Evolutionary conservation across 2,113 vertebrate species (phyloP).

Genomic region (Petrocephalus zakoni): DNA sequence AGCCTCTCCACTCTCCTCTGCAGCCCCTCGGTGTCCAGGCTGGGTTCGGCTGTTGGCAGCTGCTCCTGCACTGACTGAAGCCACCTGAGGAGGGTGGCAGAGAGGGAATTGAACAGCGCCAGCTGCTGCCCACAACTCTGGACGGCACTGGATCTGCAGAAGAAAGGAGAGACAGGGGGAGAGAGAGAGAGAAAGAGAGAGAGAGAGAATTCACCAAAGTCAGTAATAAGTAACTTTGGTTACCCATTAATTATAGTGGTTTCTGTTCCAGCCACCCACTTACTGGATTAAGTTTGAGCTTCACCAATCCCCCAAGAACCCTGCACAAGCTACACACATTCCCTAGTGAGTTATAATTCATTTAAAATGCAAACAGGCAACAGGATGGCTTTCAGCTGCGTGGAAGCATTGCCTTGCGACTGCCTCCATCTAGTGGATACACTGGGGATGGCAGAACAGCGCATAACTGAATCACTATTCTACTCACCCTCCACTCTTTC

Average conservation of each 20-base stretch:
- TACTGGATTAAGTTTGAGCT: not conserved
- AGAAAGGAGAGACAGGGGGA: not conserved
- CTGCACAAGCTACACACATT: not conserved
- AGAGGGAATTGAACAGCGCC: conserved; percentile 57
- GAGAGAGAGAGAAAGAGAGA: not conserved
- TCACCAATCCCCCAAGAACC: not conserved
- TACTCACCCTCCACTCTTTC: too few species aligned
- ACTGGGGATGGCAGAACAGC: not conserved
- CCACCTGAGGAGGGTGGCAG: conserved; percentile 76
- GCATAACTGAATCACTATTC: not conserved
- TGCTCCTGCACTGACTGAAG: conserved; percentile 77
- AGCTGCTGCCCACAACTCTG: conserved; percentile 65
- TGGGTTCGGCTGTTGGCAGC: conserved; percentile 69
- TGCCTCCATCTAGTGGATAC: conserved; percentile 8
- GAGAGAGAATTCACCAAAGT: not conserved
- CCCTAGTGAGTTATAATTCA: not conserved
- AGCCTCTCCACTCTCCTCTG: conserved; percentile 75
- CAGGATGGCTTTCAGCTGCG: not conserved
- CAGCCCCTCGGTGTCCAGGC: conserved; percentile 70
- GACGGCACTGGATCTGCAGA: conserved; percentile 50
- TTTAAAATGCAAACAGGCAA: not conserved
- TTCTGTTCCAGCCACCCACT: not conserved
- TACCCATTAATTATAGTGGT: not conserved
- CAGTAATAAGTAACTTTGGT: not conserved
- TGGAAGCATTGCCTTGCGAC: not conserved